Conservation (phyloP, 2,113 vertebrate genomes). For the Lepidothrix coronata region DNA sequence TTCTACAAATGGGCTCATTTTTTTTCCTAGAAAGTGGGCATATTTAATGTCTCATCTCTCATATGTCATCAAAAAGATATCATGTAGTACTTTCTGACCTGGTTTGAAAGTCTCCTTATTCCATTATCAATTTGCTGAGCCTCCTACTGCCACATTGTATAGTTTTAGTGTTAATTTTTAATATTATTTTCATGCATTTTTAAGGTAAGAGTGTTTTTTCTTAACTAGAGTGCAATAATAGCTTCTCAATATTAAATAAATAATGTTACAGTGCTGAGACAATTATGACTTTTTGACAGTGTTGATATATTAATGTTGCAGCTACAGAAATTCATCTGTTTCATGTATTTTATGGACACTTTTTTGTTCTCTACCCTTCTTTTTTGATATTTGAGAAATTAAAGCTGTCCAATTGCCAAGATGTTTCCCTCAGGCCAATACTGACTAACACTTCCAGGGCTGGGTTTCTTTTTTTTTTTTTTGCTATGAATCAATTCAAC, state of each 20-base stretch:
- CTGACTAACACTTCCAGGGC: not conserved
- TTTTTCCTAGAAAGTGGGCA: not conserved
- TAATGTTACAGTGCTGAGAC: constrained; percentile 57
- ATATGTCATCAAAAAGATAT: not conserved
- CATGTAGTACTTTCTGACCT: constrained; percentile 3
- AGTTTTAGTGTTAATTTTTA: constrained; percentile 68
- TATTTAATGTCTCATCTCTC: not conserved
- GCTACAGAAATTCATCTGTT: constrained; percentile 21
- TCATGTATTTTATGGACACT: not conserved
- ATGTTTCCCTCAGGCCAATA: not conserved
- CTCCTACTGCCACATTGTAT: constrained; percentile 13
- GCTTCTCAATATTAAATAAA: constrained; percentile 69
- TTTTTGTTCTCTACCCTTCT: not conserved
- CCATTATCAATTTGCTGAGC: constrained; percentile 48
- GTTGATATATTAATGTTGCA: constrained; percentile 53
- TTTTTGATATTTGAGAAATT: not conserved
- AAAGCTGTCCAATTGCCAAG: not conserved
- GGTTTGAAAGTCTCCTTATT: constrained; percentile 23
- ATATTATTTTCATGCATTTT: constrained; percentile 70
- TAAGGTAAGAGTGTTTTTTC: constrained; percentile 39
- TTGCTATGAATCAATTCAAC: not conserved
- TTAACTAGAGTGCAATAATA: constrained; percentile 61
- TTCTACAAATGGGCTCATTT: not conserved
- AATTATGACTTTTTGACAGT: constrained; percentile 59
- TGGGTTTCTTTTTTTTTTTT: not conserved